Evolutionary conservation across 2,113 vertebrate genomes (phyloP), one percentile per base, ranked within the genome.

Genomic region (Cephalopholis sonnerati): DNA sequence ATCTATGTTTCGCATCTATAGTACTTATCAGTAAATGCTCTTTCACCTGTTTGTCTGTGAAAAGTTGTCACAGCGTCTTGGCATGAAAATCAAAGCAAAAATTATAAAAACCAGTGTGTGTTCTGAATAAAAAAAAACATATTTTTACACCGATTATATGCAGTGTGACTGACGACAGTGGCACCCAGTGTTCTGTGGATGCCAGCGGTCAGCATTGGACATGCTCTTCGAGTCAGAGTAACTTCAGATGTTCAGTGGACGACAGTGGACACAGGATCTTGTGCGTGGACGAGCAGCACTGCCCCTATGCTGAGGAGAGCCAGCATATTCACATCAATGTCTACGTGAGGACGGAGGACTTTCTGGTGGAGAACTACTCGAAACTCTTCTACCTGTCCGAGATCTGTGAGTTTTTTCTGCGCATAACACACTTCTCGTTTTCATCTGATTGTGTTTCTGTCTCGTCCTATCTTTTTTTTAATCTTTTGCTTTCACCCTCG

Each of bases 301-400:
- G 94, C 39, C 87, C 94, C 10, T 92, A 81, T 1, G 70, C 85
- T 1, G 93, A 94, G 83, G 94, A 94, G 77, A 82, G 2, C 16
- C 74, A 68, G 29, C 57, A 7, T 5, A 82, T 94, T 69, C 22
- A 25, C 15, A 3, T 93, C 70, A 84, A 32, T 0, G 5, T 94
- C 63, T 87, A 85, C 0, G 27, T 94, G 32, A 79, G 2, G 71
- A 85, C 74, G 0, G 1, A 82, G 12, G 9, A 86, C 53, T 93
- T 83, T 70, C 72, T 92, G 61, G 10, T 94, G 74, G 92, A 94
- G 79, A 78, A 36, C n/a, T 93, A 94, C 82, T 83, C 73, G 0
- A 74, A 63, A 16, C 3, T 0, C 2, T 94, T 94, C 50, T 82
- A 48, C 68, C 64, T 94, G 39, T 92, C 91, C n/a, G 84, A 90